Percentiles rank a stretch among this genome's conserved stretches.
phyloP scores from a whole-genome alignment of 2,113 vertebrate species.

The Dasyurus viverrinus region DNA sequence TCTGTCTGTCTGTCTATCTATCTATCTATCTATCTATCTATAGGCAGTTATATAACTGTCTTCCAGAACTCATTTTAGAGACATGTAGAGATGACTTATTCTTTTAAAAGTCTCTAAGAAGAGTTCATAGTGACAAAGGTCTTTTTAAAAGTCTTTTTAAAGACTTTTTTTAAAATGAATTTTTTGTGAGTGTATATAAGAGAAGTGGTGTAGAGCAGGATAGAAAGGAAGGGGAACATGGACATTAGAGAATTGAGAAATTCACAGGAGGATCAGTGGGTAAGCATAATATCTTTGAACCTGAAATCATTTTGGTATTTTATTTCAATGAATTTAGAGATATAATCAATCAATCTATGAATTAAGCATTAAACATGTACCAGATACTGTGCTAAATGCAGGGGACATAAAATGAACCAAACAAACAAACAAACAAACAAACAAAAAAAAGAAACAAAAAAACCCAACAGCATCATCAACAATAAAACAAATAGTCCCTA shows the following conservation, averaged over 20 bases:
- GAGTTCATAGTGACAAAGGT: neutral
- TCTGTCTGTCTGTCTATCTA: neutral
- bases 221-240: neutral
- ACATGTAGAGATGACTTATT: neutral
- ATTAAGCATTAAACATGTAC: too few species aligned
- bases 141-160: neutral
- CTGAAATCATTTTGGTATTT: neutral
- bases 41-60: neutral
- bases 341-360: too few species aligned
- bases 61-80: slow-evolving; percentile 2
- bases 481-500: too few species aligned
- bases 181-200: neutral
- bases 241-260: neutral
- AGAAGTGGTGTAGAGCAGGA: neutral
- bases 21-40: too few species aligned
- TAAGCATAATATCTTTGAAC: neutral
- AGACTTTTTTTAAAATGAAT: too few species aligned
- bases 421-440: too few species aligned
- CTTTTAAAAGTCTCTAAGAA: neutral
- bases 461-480: too few species aligned
- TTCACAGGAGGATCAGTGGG: neutral
- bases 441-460: too few species aligned
- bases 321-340: neutral
- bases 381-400: too few species aligned
- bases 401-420: too few species aligned